Percentiles rank a stretch among this genome's conserved stretches.
Conservation (phyloP, 2,113 vertebrate species). For the Sinocyclocheilus maitianheensis region DNA sequence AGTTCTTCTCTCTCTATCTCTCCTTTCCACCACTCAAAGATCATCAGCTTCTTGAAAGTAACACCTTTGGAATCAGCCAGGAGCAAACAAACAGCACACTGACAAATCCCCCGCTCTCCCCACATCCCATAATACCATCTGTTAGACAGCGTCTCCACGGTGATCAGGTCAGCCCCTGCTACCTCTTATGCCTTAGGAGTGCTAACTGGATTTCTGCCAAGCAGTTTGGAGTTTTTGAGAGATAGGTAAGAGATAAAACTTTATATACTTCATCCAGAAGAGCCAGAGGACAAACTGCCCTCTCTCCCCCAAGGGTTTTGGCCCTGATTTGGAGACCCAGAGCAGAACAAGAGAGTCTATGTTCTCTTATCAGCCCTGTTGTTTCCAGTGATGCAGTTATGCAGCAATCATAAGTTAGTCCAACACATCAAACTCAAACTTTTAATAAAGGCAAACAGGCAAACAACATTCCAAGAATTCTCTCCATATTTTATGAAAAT, state of each 20-base stretch:
- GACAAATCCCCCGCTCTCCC: constrained; percentile 41
- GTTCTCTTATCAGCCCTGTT: constrained; percentile 1
- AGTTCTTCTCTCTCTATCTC: background rate
- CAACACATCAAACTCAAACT: background rate
- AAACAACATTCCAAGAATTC: background rate
- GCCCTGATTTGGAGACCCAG: constrained; percentile 15
- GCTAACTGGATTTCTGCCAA: constrained; percentile 32
- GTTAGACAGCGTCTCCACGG: constrained; percentile 32
- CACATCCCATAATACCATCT: constrained; percentile 52
- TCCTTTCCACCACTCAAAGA: constrained; percentile 21
- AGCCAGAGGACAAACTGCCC: background rate
- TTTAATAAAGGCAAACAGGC: background rate
- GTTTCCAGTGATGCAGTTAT: background rate
- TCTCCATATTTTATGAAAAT: too few species aligned
- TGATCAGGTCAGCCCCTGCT: constrained; percentile 54
- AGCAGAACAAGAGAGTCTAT: constrained; percentile 15
- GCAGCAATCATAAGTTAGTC: background rate
- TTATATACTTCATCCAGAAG: constrained; percentile 40
- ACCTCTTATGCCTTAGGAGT: constrained; percentile 36
- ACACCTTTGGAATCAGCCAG: constrained; percentile 42
- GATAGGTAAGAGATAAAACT: constrained; percentile 46
- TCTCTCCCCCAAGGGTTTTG: background rate
- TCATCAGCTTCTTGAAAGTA: constrained; percentile 40
- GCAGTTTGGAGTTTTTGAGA: constrained; percentile 45
- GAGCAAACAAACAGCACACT: constrained; percentile 44